Evolutionary conservation across 2,113 vertebrate genomes (phyloP).

Genomic region (Vulpes lagopus): DNA sequence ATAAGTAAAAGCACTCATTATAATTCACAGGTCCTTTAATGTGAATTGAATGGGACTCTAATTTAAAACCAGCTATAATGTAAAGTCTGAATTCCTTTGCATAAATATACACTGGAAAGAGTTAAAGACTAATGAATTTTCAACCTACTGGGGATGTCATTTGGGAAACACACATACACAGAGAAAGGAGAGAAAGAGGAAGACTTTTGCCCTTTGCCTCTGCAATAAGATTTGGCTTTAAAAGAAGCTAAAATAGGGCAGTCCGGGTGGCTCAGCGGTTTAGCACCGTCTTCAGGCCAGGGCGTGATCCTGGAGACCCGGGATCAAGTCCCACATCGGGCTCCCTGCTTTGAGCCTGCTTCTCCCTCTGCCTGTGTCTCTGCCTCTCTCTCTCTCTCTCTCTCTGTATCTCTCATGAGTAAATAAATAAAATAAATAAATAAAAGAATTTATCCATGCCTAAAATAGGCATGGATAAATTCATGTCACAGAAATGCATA

Average conservation of each 20-base stretch:
- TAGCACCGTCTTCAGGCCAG: too few species aligned
- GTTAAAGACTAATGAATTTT: constrained; percentile 34
- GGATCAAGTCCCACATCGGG: too few species aligned
- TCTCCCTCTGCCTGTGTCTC: too few species aligned
- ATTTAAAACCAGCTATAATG: constrained; percentile 1
- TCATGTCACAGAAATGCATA: not conserved
- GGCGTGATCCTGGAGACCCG: too few species aligned
- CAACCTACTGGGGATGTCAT: not conserved
- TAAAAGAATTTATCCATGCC: too few species aligned
- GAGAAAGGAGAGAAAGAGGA: not conserved
- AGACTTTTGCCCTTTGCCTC: not conserved
- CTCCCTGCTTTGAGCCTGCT: too few species aligned
- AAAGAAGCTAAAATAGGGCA: not conserved
- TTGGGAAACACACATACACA: not conserved
- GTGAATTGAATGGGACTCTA: constrained; percentile 9
- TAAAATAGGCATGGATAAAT: not conserved
- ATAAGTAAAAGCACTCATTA: not conserved
- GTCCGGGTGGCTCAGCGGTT: too few species aligned
- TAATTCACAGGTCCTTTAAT: constrained; percentile 1
- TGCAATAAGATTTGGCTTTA: not conserved
- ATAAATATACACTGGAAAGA: constrained; percentile 8
- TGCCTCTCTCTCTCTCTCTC: too few species aligned
- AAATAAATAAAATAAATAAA: too few species aligned
- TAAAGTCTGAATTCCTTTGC: constrained; percentile 36
- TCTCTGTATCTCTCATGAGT: too few species aligned